A percentile compares a stretch with the other conserved stretches of the same genome.
Evolutionary conservation across 2,797 vertebrate genomes (phyloP).

Genomic region (Eulemur mongoz): DNA sequence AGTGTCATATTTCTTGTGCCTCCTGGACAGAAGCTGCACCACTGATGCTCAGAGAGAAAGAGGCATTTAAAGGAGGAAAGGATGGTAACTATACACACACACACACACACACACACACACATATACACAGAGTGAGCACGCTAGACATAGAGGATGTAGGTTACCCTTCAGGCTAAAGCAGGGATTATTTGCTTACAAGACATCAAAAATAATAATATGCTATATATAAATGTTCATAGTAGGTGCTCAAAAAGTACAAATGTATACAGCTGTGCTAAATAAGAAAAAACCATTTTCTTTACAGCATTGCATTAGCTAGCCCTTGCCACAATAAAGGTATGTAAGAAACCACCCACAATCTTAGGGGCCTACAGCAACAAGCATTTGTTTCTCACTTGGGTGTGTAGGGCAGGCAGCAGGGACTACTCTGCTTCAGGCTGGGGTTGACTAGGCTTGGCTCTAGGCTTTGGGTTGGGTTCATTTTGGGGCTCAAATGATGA

Average conservation of each 20-base stretch:
- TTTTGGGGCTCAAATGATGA: neutral
- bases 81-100: neutral
- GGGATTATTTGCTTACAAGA: neutral
- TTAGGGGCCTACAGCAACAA: neutral
- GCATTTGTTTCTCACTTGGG: neutral
- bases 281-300: neutral
- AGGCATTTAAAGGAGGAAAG: neutral
- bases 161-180: neutral
- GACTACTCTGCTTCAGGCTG: neutral
- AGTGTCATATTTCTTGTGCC: neutral
- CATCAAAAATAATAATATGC: neutral
- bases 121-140: neutral
- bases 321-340: neutral
- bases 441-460: neutral
- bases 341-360: neutral
- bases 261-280: neutral
- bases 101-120: neutral
- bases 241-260: neutral
- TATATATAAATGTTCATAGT: neutral
- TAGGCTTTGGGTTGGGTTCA: neutral
- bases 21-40: neutral
- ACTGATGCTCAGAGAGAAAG: neutral
- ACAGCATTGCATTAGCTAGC: neutral
- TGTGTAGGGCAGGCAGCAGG: neutral
- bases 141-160: neutral